These are phyloP conservation scores for Stegana nigrithorax DNA, from an alignment of 2,888 invertebrate species.

Conservation along the genomic window DNA sequence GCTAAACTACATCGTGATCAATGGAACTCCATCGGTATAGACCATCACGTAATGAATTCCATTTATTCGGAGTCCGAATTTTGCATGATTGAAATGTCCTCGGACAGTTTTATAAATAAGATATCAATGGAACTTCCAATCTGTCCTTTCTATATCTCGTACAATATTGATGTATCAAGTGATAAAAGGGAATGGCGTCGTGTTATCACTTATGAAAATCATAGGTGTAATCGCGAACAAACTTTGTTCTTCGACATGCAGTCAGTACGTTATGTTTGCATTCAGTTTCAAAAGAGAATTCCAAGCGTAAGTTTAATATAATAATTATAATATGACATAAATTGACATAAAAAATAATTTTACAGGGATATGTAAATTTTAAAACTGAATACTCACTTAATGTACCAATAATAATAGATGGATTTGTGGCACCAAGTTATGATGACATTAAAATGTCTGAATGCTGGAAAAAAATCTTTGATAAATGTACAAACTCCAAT, in stretches of 20 bases:
- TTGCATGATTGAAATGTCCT: neutral
- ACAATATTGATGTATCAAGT: neutral
- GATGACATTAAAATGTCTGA: no score
- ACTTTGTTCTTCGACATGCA: neutral
- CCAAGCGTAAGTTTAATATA: neutral
- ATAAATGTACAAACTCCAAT: no score
- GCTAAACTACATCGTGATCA: neutral
- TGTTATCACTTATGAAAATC: neutral
- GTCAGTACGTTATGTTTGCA: neutral
- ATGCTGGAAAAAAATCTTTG: no score
- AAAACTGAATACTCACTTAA: neutral
- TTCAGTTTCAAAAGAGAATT: neutral
- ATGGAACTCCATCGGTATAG: neutral
- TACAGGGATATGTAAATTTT: neutral
- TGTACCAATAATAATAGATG: neutral
- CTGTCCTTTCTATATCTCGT: neutral
- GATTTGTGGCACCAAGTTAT: neutral
- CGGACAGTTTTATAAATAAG: neutral
- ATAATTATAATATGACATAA: neutral
- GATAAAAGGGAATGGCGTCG: neutral
- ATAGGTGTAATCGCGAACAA: neutral
- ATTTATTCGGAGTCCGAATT: neutral
- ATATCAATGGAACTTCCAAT: neutral
- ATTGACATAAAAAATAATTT: neutral
- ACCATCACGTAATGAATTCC: neutral